Percentiles rank a stretch among this genome's conserved stretches.
These are phyloP conservation scores for Lynx canadensis DNA, from an alignment of 2,113 vertebrate species.

Conservation along the genomic window DNA sequence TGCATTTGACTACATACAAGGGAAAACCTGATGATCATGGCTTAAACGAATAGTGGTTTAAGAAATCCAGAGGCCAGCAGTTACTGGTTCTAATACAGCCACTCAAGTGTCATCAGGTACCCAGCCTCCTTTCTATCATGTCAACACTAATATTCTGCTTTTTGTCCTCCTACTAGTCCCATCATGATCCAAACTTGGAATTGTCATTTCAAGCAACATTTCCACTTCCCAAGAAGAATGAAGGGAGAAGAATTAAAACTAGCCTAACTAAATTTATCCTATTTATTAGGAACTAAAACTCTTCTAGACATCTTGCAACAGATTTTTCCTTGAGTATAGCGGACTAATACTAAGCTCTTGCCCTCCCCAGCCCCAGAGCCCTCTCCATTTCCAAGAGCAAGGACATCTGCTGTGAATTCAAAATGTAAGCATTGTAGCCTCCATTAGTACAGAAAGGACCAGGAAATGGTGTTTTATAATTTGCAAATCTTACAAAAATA, in stretches of 20 bases:
- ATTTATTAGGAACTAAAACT: neutral
- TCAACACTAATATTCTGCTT: neutral
- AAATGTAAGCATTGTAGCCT: neutral
- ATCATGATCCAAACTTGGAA: neutral
- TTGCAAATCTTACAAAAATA: neutral
- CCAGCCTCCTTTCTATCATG: neutral
- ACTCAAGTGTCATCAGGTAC: neutral
- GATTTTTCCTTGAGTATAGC: neutral
- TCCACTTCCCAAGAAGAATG: neutral
- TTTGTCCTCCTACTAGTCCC: neutral
- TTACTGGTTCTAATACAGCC: neutral
- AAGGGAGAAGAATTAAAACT: neutral
- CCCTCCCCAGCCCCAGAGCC: neutral
- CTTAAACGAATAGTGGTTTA: neutral
- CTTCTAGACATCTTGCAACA: neutral
- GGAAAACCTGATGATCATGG: neutral
- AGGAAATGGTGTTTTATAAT: neutral
- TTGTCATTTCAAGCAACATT: neutral
- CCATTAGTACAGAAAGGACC: neutral
- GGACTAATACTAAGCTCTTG: neutral
- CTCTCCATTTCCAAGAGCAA: neutral
- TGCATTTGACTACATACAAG: neutral
- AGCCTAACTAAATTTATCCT: neutral
- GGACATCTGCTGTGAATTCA: neutral
- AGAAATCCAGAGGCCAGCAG: neutral